These are phyloP conservation scores for Perizoma affinitatum DNA, from an alignment of 2,888 invertebrate species.

Conservation along the genomic window DNA sequence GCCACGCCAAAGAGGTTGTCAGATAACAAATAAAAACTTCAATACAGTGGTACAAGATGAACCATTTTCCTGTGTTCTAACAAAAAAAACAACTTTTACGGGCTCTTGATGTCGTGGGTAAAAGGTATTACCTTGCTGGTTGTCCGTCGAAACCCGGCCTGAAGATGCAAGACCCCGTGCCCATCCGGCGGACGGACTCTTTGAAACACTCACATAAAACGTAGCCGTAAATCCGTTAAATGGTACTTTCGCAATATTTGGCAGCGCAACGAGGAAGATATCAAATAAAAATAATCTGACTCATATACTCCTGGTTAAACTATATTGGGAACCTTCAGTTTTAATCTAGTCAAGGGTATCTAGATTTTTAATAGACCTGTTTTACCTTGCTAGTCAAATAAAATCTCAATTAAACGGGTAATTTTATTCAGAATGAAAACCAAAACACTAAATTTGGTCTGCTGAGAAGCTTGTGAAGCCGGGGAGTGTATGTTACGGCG, in stretches of 20 bases:
- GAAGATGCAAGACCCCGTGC: slow-evolving; percentile 31
- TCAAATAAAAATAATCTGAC: slow-evolving; percentile 20
- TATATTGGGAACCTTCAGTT: slow-evolving; percentile 16
- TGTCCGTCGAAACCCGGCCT: slow-evolving; percentile 12
- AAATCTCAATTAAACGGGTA: slow-evolving; percentile 21
- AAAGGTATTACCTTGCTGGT: not conserved
- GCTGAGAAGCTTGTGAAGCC: too few species aligned
- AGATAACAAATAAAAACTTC: too few species aligned
- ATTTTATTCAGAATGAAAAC: too few species aligned
- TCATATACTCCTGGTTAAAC: slow-evolving; percentile 3
- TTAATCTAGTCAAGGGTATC: slow-evolving; percentile 12
- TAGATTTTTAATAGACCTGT: slow-evolving; percentile 8
- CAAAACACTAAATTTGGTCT: too few species aligned
- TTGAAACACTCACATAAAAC: slow-evolving; percentile 44
- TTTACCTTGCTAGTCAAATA: slow-evolving; percentile 1
- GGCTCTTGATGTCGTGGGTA: too few species aligned
- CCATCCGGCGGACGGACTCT: slow-evolving; percentile 47
- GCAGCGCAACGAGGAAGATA: slow-evolving; percentile 36
- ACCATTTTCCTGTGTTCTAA: too few species aligned
- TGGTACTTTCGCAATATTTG: slow-evolving; percentile 39
- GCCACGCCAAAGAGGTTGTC: too few species aligned
- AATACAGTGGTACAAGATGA: too few species aligned
- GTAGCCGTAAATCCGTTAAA: slow-evolving; percentile 37
- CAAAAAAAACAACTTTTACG: too few species aligned
- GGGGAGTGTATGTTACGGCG: too few species aligned